phyloP scores from a whole-genome alignment of 2,113 vertebrate genomes.

The Amazona guildingii region DNA sequence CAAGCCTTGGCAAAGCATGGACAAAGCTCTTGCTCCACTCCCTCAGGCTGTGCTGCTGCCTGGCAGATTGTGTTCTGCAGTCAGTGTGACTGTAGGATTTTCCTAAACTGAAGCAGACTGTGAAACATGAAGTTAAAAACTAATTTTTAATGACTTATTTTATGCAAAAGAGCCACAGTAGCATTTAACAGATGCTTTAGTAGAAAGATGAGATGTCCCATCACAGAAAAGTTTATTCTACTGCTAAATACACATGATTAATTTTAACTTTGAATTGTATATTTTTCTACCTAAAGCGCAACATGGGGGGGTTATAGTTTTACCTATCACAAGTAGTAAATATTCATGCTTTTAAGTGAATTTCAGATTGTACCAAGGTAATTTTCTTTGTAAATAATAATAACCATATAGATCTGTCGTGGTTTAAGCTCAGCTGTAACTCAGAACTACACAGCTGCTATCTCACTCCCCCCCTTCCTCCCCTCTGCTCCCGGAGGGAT shows the following conservation, averaged over 20 bases:
- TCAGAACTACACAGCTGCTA: too few species aligned
- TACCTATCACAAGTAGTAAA: neutral
- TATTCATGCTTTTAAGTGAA: neutral
- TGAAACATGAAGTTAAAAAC: neutral
- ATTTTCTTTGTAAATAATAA: neutral
- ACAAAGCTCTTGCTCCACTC: accelerated
- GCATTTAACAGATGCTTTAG: neutral
- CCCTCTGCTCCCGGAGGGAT: too few species aligned
- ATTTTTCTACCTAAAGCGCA: neutral
- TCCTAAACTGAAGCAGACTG: neutral
- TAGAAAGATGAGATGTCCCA: neutral
- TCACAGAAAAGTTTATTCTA: accelerated
- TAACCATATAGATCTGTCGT: neutral
- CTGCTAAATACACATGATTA: neutral
- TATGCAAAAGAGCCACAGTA: neutral
- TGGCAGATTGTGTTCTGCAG: neutral
- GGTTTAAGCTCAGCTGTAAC: too few species aligned
- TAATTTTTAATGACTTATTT: neutral
- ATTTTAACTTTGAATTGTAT: neutral
- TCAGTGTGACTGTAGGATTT: accelerated
- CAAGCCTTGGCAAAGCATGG: neutral
- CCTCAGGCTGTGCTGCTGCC: neutral
- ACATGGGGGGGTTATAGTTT: neutral
- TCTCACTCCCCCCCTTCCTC: too few species aligned
- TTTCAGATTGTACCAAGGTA: neutral